Evolutionary conservation across 2,113 vertebrate genomes (phyloP), one percentile per base, ranked within the genome.

Genomic region (Oxyruncus cristatus): DNA sequence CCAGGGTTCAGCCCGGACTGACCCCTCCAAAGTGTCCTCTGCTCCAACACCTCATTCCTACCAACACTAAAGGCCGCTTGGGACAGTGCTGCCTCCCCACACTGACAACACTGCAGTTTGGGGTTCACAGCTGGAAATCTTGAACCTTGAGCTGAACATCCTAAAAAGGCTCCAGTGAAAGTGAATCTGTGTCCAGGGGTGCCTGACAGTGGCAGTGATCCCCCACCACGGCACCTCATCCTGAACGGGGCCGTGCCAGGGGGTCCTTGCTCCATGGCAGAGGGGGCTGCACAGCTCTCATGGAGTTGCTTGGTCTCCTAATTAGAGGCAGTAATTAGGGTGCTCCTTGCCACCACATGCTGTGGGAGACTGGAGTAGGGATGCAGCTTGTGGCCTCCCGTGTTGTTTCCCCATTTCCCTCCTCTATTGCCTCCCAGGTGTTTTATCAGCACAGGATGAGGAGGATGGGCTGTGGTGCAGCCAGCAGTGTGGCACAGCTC

Each of bases 61-160:
- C n/a, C 5, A 22, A 37, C 66, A 22, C 5, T 2, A 18, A 52
- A 35, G 1, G 0, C 8, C 2, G 0, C 61, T 24, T 2, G 13
- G 55, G 35, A 4, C 13, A 8, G 5, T 39, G 62, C 62, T 70
- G 47, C 28, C 35, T 55, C 32, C 27, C 63, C 3, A 1, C 23
- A 4, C 16, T 9, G 11, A 7, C 10, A 56, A 28, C 66, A 9
- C 11, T 0, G 0, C 19, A 9, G 30, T n/a, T 9, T 28, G 47
- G 41, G 59, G 18, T 39, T 78, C 47, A 6, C 13, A 27, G 61
- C 27, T 41, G 26, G 53, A 52, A 68, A 37, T n/a, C 18, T 32
- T 44, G 53, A 67, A 41, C 27, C 21, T 50, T 50, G 39, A 46
- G 53, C 30, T 2, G 3, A 73, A 41, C n/a, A 9, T 22, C 42